These are phyloP conservation scores for Eupithecia inturbata DNA, from an alignment of 2,888 invertebrate species.

Conservation along the genomic window DNA sequence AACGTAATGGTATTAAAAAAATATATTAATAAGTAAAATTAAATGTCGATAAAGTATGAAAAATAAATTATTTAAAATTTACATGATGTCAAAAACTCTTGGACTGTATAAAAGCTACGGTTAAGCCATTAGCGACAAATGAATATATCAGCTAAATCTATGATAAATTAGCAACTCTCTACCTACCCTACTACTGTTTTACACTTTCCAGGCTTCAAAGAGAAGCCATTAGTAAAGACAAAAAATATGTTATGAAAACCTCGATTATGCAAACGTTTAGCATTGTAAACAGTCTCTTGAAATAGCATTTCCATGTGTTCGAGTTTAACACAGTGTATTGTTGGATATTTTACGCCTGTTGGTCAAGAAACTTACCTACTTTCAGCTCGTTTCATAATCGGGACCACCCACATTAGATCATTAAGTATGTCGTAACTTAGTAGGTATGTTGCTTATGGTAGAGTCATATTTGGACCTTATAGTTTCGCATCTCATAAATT, in stretches of 20 bases:
- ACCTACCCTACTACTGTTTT: neutral
- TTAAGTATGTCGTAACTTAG: constrained; percentile 23
- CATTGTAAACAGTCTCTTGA: constrained; percentile 15
- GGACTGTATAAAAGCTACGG: too few relatives aligned
- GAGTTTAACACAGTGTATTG: constrained; percentile 23
- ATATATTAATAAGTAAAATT: too few relatives aligned
- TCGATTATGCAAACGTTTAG: constrained; percentile 22
- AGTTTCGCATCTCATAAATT: neutral
- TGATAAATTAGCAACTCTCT: too few relatives aligned
- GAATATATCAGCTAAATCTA: too few relatives aligned
- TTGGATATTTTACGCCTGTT: constrained; percentile 29
- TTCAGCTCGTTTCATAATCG: constrained; percentile 29
- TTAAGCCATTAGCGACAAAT: too few relatives aligned
- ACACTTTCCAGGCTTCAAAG: neutral
- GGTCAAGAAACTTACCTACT: constrained; percentile 28
- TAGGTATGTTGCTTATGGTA: constrained; percentile 18
- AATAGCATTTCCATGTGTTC: constrained; percentile 26
- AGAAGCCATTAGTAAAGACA: neutral
- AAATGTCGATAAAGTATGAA: too few relatives aligned
- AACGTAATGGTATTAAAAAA: too few relatives aligned
- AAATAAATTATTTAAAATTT: too few relatives aligned
- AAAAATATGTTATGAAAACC: constrained; percentile 9
- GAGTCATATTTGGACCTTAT: neutral
- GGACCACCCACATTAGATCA: constrained; percentile 24
- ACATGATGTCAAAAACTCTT: too few relatives aligned